Evolutionary conservation across 2,888 invertebrate genomes (phyloP), one percentile per base, ranked within the genome.

Genomic region (Arctia plantaginis): DNA sequence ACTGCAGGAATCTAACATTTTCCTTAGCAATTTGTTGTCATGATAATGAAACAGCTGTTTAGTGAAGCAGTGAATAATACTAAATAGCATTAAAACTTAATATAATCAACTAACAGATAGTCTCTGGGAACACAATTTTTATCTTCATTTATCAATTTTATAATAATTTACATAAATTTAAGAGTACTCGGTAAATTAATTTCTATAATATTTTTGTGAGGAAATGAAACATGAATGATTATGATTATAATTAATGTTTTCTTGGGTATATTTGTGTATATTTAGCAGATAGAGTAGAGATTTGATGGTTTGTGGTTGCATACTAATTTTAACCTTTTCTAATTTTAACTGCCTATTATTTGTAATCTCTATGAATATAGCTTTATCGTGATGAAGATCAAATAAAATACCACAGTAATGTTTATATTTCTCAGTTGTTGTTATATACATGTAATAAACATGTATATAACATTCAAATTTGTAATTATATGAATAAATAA

Each of bases 41-140:
- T 70, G 30, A 62, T 44, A 62, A 23, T 62, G 62, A 30, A 70
- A 70, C 59, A 70, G 62, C 59, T 70, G 69, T 62, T 41, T 41
- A 55, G 2, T 55, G 39, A 39, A 47, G 27, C 23, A 33, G 12
- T 33, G 23, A 4, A 12, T 18, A 47, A 27, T 35, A 55, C n/a
- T 55, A 12, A 1, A 55, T 23, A 23, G 2, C 2, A 23, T 13
- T 51, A 3, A 30, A 23, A 27, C 30, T 47, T 55, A 35, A 23
- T 23, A n/a, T n/a, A 55, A 55, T 51, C 1, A 68, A 44, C 30
- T 44, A 67, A 41, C n/a, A 66, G 39, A 27, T n/a, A 18, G 51
- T 1, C 44, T 27, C 15, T 66, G n/a, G 23, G 13, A 6, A 55
- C 15, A 12, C 27, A 30, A 27, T 27, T 13, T 30, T 27, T 12